Evolutionary conservation across 2,797 vertebrate species (phyloP).

Genomic region (Amazona ochrocephala): DNA sequence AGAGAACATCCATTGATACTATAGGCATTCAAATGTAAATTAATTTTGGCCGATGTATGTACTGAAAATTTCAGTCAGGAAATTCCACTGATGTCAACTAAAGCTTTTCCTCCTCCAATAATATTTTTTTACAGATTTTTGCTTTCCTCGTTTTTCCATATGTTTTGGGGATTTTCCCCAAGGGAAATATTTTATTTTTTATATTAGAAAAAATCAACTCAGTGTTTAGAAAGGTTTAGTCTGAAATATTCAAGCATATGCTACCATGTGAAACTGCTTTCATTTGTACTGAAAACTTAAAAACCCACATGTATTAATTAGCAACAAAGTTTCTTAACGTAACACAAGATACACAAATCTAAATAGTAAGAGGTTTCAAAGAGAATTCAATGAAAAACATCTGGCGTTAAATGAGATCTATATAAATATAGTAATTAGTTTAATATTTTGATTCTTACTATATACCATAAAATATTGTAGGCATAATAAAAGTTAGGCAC

Average conservation of each 20-base stretch:
- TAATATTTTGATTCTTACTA: constrained; percentile 14
- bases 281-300: not conserved
- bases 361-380: constrained; percentile 4
- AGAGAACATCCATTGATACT: not conserved
- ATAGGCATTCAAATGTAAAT: not conserved
- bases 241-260: not conserved
- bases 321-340: not conserved
- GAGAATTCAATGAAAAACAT: constrained; percentile 21
- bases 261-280: not conserved
- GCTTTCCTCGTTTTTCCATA: not conserved
- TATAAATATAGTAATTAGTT: constrained; percentile 22
- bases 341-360: not conserved
- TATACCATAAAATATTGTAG: not conserved
- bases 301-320: not conserved
- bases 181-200: not conserved
- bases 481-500: constrained; percentile 6
- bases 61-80: constrained; percentile 7
- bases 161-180: not conserved
- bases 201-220: not conserved
- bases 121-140: not conserved
- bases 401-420: constrained; percentile 21
- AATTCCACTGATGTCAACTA: not conserved
- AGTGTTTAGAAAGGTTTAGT: not conserved
- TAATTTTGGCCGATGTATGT: not conserved
- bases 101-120: not conserved